Percentiles rank a stretch among this genome's conserved stretches.
phyloP scores from a whole-genome alignment of 2,797 vertebrate species.

The Sebastes diaconus region DNA sequence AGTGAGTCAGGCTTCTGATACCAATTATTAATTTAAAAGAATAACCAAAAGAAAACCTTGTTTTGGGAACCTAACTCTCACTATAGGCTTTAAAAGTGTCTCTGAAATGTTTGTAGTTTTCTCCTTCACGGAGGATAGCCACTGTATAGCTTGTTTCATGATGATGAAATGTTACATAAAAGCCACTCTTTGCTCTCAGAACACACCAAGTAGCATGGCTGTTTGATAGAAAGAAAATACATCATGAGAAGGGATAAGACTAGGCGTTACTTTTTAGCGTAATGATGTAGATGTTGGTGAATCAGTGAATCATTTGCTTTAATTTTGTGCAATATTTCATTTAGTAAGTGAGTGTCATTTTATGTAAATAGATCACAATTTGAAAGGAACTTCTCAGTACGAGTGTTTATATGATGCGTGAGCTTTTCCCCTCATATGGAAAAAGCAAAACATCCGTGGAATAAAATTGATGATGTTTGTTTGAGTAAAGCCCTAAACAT shows the following conservation, averaged over 20 bases:
- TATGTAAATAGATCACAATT: slow-evolving; percentile 5
- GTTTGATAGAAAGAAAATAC: neutral
- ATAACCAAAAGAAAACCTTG: neutral
- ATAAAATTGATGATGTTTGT: slow-evolving; percentile 69
- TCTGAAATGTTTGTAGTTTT: neutral
- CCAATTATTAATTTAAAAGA: neutral
- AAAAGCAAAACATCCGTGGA: slow-evolving; percentile 25
- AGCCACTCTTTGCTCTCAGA: accelerated
- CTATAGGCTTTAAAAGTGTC: neutral
- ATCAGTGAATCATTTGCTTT: neutral
- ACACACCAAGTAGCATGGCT: neutral
- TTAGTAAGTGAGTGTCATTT: neutral
- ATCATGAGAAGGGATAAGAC: neutral
- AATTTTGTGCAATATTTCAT: neutral
- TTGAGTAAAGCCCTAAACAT: slow-evolving; percentile 60
- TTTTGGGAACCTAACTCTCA: neutral
- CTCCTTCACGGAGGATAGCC: neutral
- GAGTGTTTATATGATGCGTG: neutral
- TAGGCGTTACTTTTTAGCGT: neutral
- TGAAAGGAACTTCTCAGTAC: neutral
- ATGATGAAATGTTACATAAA: neutral
- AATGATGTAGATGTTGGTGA: neutral
- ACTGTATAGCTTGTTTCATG: neutral
- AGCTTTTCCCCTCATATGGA: slow-evolving; percentile 11
- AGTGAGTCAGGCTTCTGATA: neutral